phyloP scores from a whole-genome alignment of 1,140 invertebrate species.

The Trialeurodes vaporariorum region DNA sequence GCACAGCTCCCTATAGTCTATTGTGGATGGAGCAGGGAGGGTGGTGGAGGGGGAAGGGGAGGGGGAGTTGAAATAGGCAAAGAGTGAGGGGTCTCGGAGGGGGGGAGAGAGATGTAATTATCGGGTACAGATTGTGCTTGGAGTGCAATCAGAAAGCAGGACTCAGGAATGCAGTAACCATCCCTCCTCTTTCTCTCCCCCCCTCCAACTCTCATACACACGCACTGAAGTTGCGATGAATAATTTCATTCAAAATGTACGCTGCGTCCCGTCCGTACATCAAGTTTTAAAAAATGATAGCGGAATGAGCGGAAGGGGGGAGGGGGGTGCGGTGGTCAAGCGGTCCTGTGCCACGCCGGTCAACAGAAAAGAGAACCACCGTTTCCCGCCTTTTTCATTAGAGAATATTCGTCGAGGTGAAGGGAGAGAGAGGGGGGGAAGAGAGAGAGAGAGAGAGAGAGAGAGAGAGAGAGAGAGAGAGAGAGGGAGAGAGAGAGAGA shows the following conservation, averaged over 20 bases:
- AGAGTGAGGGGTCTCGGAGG: too few species aligned
- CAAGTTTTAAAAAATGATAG: not conserved
- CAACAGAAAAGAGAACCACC: too few species aligned
- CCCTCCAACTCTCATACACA: not conserved
- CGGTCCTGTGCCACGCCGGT: too few species aligned
- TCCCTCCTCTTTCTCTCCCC: not conserved
- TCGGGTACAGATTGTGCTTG: not conserved
- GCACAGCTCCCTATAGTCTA: too few species aligned
- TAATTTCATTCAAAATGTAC: not conserved
- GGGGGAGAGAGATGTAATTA: not conserved
- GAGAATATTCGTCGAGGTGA: not conserved
- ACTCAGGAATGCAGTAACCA: not conserved
- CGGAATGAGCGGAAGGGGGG: not conserved
- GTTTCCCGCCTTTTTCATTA: not conserved
- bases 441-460: too few species aligned
- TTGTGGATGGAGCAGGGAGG: too few species aligned
- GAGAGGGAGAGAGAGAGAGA: too few species aligned
- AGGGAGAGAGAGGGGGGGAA: too few species aligned
- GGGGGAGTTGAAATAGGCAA: not conserved
- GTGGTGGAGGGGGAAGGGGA: not conserved
- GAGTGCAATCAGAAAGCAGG: not conserved
- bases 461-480: too few species aligned
- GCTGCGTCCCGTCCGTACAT: not conserved
- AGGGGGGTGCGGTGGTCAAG: too few species aligned
- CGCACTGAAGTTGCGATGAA: not conserved